Percentiles rank a stretch among this genome's conserved stretches.
Evolutionary conservation across 2,888 invertebrate genomes (phyloP).

Genomic region (Oscheius onirici): DNA sequence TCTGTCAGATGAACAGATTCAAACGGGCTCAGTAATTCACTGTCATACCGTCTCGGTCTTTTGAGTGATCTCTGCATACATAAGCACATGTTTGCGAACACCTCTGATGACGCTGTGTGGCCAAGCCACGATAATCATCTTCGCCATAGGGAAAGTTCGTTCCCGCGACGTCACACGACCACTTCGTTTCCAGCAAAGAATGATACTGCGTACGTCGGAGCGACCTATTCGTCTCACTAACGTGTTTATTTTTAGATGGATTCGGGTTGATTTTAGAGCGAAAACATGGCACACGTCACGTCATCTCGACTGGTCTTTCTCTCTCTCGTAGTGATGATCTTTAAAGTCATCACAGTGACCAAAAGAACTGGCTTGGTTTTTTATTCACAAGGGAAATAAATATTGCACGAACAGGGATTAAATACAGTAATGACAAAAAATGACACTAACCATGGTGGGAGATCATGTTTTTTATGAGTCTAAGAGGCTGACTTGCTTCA

Average conservation of each 20-base stretch:
- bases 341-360: conserved; percentile 15
- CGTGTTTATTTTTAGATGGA: conserved; percentile 24
- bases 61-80: too few species aligned
- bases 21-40: too few species aligned
- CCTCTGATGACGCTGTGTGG: too few species aligned
- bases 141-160: conserved; percentile 17
- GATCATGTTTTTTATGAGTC: too few species aligned
- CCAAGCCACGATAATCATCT: conserved; percentile 9
- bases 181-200: neutral
- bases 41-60: too few species aligned
- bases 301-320: neutral
- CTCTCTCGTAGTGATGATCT: conserved; percentile 5
- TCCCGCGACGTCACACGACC: conserved; percentile 23
- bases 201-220: neutral
- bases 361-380: neutral
- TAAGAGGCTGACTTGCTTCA: conserved; percentile 10
- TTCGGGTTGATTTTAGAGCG: conserved; percentile 16
- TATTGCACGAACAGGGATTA: conserved; percentile 8
- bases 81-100: too few species aligned
- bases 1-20: neutral
- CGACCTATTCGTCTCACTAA: conserved; percentile 4
- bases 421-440: neutral
- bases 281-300: conserved; percentile 5
- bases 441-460: too few species aligned
- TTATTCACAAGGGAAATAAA: too few species aligned